Conservation (phyloP, 2,888 invertebrate species). For the Rhagium mordax region DNA sequence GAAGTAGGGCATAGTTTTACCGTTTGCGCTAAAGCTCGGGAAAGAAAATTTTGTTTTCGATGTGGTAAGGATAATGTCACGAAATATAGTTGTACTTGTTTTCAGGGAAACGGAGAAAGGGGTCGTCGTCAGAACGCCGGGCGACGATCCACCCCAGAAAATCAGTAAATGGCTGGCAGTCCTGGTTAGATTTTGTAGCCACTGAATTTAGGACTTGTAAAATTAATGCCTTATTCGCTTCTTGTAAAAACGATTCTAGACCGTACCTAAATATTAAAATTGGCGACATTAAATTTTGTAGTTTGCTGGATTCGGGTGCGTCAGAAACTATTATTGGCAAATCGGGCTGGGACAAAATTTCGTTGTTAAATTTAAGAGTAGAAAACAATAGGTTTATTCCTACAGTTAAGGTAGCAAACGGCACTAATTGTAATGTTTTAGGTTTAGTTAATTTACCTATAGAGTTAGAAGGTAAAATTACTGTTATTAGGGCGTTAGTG, state of each 20-base stretch:
- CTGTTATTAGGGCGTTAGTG: constrained; percentile 25
- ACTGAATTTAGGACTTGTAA: constrained; percentile 3
- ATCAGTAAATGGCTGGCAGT: constrained; percentile 28
- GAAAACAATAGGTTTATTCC: neutral
- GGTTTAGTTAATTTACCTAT: constrained; percentile 34
- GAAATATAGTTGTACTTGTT: constrained; percentile 30
- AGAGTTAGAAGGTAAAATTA: constrained; percentile 23
- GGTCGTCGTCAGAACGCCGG: constrained; percentile 23
- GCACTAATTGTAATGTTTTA: constrained; percentile 16
- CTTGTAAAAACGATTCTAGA: constrained; percentile 14
- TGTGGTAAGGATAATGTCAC: constrained; percentile 36
- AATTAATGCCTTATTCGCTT: constrained; percentile 26
- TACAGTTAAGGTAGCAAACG: constrained; percentile 30
- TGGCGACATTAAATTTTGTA: constrained; percentile 28
- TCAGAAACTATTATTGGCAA: constrained; percentile 21
- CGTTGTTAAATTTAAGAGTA: neutral
- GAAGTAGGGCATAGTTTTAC: neutral
- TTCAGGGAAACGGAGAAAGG: too few relatives aligned
- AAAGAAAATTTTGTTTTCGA: constrained; percentile 23
- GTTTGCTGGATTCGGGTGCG: constrained; percentile 35
- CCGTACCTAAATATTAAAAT: constrained; percentile 34
- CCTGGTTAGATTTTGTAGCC: constrained; percentile 35
- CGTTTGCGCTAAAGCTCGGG: neutral
- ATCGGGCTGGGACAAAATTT: constrained; percentile 28
- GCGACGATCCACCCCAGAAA: neutral